A percentile compares a stretch with the other conserved stretches of the same genome.
These are phyloP conservation scores for Simalia tracyae DNA, from an alignment of 2,797 vertebrate genomes.

Conservation along the genomic window DNA sequence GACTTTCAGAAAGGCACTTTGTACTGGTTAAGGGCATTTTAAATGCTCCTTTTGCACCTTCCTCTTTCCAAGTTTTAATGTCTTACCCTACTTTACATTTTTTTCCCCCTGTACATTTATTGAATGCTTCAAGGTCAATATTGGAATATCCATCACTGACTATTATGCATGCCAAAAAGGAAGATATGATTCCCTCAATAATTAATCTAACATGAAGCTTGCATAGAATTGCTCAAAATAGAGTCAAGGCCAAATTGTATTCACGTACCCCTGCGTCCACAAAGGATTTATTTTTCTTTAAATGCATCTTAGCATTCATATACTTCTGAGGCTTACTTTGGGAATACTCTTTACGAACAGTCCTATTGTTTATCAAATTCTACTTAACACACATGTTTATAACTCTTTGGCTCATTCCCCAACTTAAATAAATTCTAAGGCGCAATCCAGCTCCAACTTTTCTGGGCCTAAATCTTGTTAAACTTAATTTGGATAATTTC, in stretches of 20 bases:
- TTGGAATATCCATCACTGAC: neutral
- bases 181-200: neutral
- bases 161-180: neutral
- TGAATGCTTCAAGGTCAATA: neutral
- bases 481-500: neutral
- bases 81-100: neutral
- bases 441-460: neutral
- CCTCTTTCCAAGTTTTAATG: neutral
- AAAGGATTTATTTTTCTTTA: neutral
- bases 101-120: neutral
- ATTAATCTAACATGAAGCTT: neutral
- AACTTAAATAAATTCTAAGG: neutral
- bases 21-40: neutral
- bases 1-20: neutral
- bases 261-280: neutral
- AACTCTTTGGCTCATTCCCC: neutral
- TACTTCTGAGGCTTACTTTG: neutral
- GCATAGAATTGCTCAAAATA: neutral
- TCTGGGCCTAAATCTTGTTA: neutral
- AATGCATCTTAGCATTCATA: neutral
- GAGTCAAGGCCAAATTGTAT: neutral
- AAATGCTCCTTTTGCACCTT: neutral
- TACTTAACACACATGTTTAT: neutral
- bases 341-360: neutral
- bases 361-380: neutral